Evolutionary conservation across 2,113 vertebrate species (phyloP), one percentile per base, ranked within the genome.

Genomic region (Falcunculus frontatus): DNA sequence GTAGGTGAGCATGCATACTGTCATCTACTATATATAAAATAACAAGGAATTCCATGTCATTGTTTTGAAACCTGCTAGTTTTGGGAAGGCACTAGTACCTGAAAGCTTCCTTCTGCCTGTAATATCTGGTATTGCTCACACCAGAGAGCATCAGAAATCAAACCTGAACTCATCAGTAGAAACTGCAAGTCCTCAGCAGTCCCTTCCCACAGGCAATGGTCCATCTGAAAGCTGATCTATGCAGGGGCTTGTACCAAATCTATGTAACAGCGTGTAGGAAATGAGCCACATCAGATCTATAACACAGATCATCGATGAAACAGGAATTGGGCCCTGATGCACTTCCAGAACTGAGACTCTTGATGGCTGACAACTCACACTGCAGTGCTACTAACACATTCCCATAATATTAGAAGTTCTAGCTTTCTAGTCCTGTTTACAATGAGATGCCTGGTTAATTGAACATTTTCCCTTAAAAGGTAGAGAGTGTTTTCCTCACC

Each of bases 271-370:
- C 5, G 2, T 7, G 30, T 10, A 67, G 63, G 52, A 57, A 83
- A 67, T 10, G 8, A 93, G 29, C 26, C 39, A 23, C 26, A 3
- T 11, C 46, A 74, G 23, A 35, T 26, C 74, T 47, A 0, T 17
- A 59, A 55, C 0, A 0, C 3, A 25, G 8, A 84, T 32, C 72
- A 41, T 1, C 35, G 1, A 77, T 23, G 19, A n/a, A 79, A 62
- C 16, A 63, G 65, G 30, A 93, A 55, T 4, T 42, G 41, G 18
- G 22, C 32, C 72, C 46, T 26, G 29, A 32, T 3, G 1, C 57
- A 13, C 26, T 60, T 55, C 63, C 83, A 60, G 32, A 92, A 35
- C 39, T 52, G 69, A 83, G 57, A 39, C 41, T 83, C 46, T 57
- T 35, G 50, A 60, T 0, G 3, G 39, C 35, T 82, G 33, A 57